phyloP scores from a whole-genome alignment of 2,797 vertebrate species.

The Schizopygopsis pylzovi region DNA sequence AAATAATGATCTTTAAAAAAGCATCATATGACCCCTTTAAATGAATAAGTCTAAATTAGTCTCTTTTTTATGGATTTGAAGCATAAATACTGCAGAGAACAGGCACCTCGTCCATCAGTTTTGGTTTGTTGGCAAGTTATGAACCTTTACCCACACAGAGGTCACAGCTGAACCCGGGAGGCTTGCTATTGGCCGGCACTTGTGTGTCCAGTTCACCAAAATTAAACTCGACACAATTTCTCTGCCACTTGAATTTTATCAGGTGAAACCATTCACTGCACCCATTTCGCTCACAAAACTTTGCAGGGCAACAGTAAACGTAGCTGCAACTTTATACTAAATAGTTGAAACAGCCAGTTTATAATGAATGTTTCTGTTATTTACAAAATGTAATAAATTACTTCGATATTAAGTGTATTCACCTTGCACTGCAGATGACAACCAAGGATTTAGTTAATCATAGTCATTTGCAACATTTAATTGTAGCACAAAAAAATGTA shows the following conservation, averaged over 20 bases:
- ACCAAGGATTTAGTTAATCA: no score
- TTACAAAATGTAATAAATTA: no score
- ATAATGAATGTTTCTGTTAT: no score
- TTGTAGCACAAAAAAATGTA: not conserved
- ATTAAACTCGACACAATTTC: not conserved
- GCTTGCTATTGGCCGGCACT: not conserved
- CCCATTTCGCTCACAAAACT: not conserved
- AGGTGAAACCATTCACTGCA: not conserved
- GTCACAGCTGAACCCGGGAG: no score
- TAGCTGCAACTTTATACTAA: not conserved
- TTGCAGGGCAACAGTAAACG: not conserved
- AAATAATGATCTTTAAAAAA: no score
- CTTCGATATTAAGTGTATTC: no score
- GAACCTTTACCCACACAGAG: no score
- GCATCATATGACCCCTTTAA: no score
- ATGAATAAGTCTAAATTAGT: no score
- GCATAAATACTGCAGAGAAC: not conserved
- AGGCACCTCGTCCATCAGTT: not conserved
- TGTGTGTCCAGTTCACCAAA: not conserved
- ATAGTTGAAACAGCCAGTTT: not conserved
- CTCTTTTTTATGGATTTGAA: not conserved
- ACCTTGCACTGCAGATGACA: no score
- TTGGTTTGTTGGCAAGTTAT: no score
- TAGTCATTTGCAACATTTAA: not conserved
- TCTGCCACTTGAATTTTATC: not conserved